Percentiles rank a stretch among this genome's conserved stretches.
These are phyloP conservation scores for Sminthurides bifidus DNA, from an alignment of 1,140 invertebrate genomes.

Conservation along the genomic window DNA sequence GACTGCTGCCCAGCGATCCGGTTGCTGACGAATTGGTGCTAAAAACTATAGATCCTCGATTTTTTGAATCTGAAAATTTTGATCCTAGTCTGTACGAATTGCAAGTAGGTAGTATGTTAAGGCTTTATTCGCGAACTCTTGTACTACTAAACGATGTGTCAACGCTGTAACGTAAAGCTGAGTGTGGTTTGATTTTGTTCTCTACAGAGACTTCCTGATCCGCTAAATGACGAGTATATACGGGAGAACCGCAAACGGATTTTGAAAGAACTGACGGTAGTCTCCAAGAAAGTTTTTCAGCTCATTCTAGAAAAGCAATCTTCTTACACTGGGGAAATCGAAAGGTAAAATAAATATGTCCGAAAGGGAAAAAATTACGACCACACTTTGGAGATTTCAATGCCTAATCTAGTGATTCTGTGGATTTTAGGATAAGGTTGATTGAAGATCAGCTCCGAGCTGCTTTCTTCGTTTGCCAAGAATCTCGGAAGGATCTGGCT, in stretches of 20 bases:
- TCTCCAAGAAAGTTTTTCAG: constrained; percentile 81
- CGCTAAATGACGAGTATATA: constrained; percentile 53
- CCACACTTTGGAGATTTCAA: not conserved
- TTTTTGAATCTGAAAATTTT: constrained; percentile 49
- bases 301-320: constrained; percentile 79
- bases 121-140: not conserved
- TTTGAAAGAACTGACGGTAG: constrained; percentile 63
- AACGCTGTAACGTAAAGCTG: not conserved
- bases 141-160: not conserved
- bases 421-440: constrained; percentile 51
- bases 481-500: constrained; percentile 55
- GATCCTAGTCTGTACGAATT: constrained; percentile 57
- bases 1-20: constrained; percentile 36
- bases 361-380: not conserved
- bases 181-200: constrained; percentile 1
- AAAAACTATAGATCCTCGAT: constrained; percentile 54
- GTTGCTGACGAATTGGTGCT: constrained; percentile 61
- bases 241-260: constrained; percentile 52
- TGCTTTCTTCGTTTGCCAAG: constrained; percentile 55
- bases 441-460: constrained; percentile 60
- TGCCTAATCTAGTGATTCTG: not conserved
- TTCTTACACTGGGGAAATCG: constrained; percentile 69
- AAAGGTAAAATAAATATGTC: constrained; percentile 36
- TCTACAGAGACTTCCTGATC: constrained; percentile 49
- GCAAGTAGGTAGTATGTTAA: constrained; percentile 37